phyloP scores from a whole-genome alignment of 2,113 vertebrate species.

The Nicator chloris region DNA sequence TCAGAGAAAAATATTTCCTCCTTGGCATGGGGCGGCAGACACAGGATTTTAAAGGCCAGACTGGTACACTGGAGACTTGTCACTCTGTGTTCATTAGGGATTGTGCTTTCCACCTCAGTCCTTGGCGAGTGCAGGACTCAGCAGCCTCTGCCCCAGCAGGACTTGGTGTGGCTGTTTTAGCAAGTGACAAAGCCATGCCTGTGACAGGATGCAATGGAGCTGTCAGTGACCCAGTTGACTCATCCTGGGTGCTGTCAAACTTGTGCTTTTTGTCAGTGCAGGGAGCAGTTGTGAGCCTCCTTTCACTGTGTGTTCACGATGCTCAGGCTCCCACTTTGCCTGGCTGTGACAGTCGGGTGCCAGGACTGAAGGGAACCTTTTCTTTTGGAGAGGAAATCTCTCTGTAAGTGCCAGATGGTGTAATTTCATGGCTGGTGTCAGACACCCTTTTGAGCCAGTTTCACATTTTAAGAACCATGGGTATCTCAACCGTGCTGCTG shows the following conservation, averaged over 20 bases:
- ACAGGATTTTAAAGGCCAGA: background rate
- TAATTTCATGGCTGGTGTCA: background rate
- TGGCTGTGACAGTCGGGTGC: background rate
- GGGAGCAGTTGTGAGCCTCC: background rate
- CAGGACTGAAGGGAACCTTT: background rate
- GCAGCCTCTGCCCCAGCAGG: background rate
- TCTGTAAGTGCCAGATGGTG: background rate
- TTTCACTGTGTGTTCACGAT: background rate
- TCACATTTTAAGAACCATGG: rapidly evolving
- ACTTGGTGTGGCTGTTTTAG: background rate
- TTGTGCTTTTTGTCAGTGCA: background rate
- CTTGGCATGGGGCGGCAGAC: background rate
- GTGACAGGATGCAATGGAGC: background rate
- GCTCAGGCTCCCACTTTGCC: background rate
- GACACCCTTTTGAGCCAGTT: background rate
- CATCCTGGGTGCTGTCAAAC: background rate
- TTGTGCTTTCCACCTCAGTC: background rate
- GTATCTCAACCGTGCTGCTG: background rate
- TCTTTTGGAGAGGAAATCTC: background rate
- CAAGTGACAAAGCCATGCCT: background rate
- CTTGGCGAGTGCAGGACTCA: background rate
- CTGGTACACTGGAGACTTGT: background rate
- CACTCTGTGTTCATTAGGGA: background rate
- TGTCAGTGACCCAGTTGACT: rapidly evolving
- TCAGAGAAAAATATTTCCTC: background rate